A percentile compares a stretch with the other conserved stretches of the same genome.
phyloP scores from a whole-genome alignment of 2,113 vertebrate species.

The Dinomys branickii region DNA sequence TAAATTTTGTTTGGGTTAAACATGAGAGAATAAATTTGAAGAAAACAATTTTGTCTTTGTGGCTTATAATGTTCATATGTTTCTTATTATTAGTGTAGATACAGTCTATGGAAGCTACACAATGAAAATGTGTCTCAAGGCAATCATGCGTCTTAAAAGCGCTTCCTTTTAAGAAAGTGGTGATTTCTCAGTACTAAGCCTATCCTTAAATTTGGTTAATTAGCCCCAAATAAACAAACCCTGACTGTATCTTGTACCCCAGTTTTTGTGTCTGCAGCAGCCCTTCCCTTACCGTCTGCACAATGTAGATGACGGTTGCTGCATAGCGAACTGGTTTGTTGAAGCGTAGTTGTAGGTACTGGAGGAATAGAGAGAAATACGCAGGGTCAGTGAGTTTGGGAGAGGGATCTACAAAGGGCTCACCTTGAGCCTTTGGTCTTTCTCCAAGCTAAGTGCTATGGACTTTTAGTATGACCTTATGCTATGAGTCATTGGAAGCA shows the following conservation, averaged over 20 bases:
- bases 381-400: background rate
- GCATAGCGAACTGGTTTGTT: constrained; percentile 87
- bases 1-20: background rate
- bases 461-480: background rate
- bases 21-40: background rate
- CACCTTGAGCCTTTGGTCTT: background rate
- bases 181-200: background rate
- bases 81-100: background rate
- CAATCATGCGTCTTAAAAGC: background rate
- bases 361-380: constrained; percentile 63
- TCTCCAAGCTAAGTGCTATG: background rate
- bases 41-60: background rate
- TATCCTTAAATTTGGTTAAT: background rate
- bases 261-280: background rate
- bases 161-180: background rate
- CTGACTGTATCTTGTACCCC: no score
- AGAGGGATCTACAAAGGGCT: background rate
- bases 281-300: constrained; percentile 87
- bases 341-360: constrained; percentile 92
- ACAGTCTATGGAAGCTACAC: background rate
- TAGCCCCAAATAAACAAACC: background rate
- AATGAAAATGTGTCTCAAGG: background rate
- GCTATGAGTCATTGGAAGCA: background rate
- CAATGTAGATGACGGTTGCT: constrained; percentile 89
- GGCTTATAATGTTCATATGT: background rate